Base-by-base conservation (phyloP, 2,113 vertebrate genomes). In the Hiodon tergisus region DNA sequence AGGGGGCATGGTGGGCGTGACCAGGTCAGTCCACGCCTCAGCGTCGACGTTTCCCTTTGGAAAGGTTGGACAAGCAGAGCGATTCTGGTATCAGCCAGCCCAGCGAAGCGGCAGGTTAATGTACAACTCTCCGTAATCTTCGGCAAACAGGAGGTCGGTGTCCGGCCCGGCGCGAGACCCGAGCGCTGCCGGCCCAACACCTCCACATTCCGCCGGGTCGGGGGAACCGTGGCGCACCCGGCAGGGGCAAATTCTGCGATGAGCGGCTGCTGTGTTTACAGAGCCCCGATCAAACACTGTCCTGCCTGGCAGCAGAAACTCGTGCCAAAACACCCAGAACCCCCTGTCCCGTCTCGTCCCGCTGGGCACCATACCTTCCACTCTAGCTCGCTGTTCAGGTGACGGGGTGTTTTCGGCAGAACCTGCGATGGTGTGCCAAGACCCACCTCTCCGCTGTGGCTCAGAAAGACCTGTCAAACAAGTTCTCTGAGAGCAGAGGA, bases 401-500 rank as follows among this genome's bases (percentile, higher is more conserved):
- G 31, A 31, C 31, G 31, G 31, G 31, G 31, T 31, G 31, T 31
- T 31, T 31, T 31, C 31, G 31, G 31, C 31, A 31, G 31, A 31
- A 31, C 31, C 2, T 31, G 31, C 31, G 31, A 2, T 31, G 31
- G 31, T 31, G 31, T 31, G 31, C 31, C 31, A 31, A 31, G 31
- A 31, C 31, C 31, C 31, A 31, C 31, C 31, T 31, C 31, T 17
- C 14, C 52, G 5, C 17, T 4, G n/a, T 9, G 46, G 2, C 46
- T 13, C 53, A 16, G 13, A 67, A 31, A 31, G 31, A 31, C 31
- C 31, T 31, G 31, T 7, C 78, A 78, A 84, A 86, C 87, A 91
- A 92, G 89, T 87, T 90, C 90, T 83, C 84, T 74, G 0, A 70
- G 88, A 85, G 86, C 31, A 31, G 31, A 31, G 31, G 31, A 31